Evolutionary conservation across 1,140 invertebrate species (phyloP).

Genomic region (Aplysia californica): DNA sequence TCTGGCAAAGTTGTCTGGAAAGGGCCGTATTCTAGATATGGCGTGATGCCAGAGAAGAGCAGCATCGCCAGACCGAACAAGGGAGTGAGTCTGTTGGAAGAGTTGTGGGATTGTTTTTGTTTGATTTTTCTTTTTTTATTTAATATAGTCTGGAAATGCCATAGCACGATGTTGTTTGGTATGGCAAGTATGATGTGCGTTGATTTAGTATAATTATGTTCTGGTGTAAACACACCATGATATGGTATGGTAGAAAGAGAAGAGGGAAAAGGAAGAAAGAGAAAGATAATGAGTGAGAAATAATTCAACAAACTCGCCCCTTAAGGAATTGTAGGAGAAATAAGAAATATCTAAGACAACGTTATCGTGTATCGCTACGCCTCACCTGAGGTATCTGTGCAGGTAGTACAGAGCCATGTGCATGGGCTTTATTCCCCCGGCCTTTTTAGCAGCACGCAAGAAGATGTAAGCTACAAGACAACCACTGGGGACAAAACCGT

Average conservation of each 20-base stretch:
- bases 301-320: too few relatives aligned
- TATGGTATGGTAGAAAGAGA: too few relatives aligned
- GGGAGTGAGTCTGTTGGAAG: conserved; percentile 73
- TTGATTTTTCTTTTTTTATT: background rate
- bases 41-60: conserved; percentile 78
- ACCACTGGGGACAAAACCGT: too few relatives aligned
- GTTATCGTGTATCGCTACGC: too few relatives aligned
- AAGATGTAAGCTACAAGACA: conserved; percentile 20
- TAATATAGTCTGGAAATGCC: background rate
- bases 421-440: conserved; percentile 1
- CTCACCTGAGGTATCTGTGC: conserved; percentile 16
- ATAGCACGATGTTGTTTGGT: too few relatives aligned
- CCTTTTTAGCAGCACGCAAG: background rate
- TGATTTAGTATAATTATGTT: too few relatives aligned
- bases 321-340: too few relatives aligned
- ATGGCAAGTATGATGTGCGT: too few relatives aligned
- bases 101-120: background rate
- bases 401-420: conserved; percentile 29
- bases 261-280: too few relatives aligned
- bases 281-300: too few relatives aligned
- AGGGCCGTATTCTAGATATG: conserved; percentile 76
- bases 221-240: too few relatives aligned
- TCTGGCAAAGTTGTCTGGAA: conserved; percentile 69
- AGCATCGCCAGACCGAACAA: conserved; percentile 85
- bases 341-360: too few relatives aligned